Base-by-base conservation (phyloP, 2,888 invertebrate species). In the Noctua janthina region DNA sequence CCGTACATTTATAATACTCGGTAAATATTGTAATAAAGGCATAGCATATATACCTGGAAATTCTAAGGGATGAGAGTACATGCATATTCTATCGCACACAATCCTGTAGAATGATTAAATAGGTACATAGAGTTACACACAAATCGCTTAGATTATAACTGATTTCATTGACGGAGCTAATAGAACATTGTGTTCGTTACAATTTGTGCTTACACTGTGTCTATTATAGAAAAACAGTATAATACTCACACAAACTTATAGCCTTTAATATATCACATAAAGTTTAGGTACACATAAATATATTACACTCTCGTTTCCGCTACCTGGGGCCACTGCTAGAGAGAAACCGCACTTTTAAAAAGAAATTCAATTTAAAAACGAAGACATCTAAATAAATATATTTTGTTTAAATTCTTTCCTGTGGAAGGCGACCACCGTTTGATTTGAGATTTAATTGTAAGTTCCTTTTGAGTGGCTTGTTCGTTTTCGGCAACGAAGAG, bases 231-330 rank as follows among this genome's bases (percentile, higher is more conserved):
- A 90, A 90, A 91, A 90, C 90, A 91, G 89, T 71, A 79, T 89
- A 88, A 91, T 90, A 91, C 90, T 91, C 91, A 90, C 93, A 94
- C 93, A 92, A 94, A 93, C 92, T 93, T 94, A 93, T 94, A 95
- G 93, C 94, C 94, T 93, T 94, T 92, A 93, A 93, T 90, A 95
- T 96, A 96, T 96, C 96, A 96, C 96, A 96, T 94, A 93, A 93
- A 93, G 91, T 93, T 94, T 93, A 88, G 89, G 89, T 89, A 95
- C 91, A 94, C 91, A 95, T 92, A 94, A 93, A 92, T 92, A 93
- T 82, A 89, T 93, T 93, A 93, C 90, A 91, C 92, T 92, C 92
- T 92, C 91, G 86, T 90, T 90, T 91, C 91, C 90, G 83, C 85
- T 91, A 89, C 87, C 86, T 93, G 94, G 94, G 94, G 94, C 93